phyloP scores from a whole-genome alignment of 1,140 invertebrate genomes.

The Drosophila pachea region DNA sequence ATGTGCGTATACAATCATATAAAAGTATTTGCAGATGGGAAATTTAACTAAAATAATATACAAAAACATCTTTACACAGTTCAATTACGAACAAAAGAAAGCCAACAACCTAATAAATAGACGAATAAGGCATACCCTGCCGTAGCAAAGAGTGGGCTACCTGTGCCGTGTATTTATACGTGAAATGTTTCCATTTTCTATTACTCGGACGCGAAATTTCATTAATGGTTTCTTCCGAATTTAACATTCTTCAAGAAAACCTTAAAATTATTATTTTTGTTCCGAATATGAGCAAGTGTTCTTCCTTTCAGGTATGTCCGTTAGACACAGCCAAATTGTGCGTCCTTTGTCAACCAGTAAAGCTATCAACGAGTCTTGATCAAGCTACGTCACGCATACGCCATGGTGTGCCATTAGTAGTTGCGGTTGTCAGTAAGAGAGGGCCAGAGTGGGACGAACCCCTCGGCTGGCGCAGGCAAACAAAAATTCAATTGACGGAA shows the following conservation, averaged over 20 bases:
- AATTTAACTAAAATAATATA: constrained; percentile 29
- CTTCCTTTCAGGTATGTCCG: too few relatives aligned
- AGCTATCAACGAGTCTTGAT: neutral
- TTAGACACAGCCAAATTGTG: too few relatives aligned
- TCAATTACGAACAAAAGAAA: constrained; percentile 36
- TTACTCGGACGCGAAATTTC: too few relatives aligned
- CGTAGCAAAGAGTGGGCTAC: neutral
- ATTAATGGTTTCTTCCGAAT: too few relatives aligned
- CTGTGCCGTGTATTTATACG: too few relatives aligned
- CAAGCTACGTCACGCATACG: constrained; percentile 46
- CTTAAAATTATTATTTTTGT: too few relatives aligned
- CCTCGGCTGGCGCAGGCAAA: neutral
- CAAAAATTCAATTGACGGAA: constrained; percentile 63
- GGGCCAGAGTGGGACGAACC: neutral
- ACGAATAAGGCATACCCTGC: neutral
- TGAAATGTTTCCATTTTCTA: too few relatives aligned
- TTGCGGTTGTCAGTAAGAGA: too few relatives aligned
- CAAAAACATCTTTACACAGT: constrained; percentile 33
- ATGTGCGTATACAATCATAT: constrained; percentile 17
- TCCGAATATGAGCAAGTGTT: too few relatives aligned
- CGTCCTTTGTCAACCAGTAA: too few relatives aligned
- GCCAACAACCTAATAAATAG: constrained; percentile 31
- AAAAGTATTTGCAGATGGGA: constrained; percentile 24
- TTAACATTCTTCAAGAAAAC: too few relatives aligned
- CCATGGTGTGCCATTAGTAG: constrained; percentile 20